Evolutionary conservation across 1,140 invertebrate species (phyloP).

Genomic region (Eupeodes corollae): DNA sequence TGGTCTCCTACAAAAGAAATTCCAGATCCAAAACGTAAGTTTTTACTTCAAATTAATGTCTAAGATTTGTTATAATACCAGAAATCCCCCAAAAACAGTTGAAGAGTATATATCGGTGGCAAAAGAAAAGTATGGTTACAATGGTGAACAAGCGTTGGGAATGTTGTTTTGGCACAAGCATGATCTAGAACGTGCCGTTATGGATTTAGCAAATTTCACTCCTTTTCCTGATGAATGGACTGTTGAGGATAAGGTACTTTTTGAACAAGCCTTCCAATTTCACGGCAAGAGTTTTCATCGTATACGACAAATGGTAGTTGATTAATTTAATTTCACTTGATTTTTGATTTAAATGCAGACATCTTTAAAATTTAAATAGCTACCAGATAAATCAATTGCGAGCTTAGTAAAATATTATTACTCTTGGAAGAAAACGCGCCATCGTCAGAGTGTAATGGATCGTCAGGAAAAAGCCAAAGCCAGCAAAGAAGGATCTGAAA

Average conservation of each 20-base stretch:
- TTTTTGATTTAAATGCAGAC: background rate
- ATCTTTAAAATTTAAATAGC: conserved; percentile 41
- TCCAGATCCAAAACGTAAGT: conserved; percentile 73
- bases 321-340: background rate
- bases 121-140: conserved; percentile 97
- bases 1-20: conserved; percentile 89
- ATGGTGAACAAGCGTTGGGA: conserved; percentile 91
- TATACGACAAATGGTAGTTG: conserved; percentile 86
- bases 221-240: conserved; percentile 98
- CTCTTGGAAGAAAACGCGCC: conserved; percentile 93
- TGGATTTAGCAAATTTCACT: conserved; percentile 92
- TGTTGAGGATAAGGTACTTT: conserved; percentile 93
- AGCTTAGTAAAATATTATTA: conserved; percentile 97
- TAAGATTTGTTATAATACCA: no score
- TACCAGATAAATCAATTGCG: conserved; percentile 94
- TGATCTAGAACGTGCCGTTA: conserved; percentile 80
- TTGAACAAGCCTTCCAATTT: conserved; percentile 96
- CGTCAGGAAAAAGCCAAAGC: conserved; percentile 43
- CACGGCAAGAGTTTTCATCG: conserved; percentile 97
- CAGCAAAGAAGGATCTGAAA: conserved; percentile 61
- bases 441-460: conserved; percentile 88
- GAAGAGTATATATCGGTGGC: conserved; percentile 89
- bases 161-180: conserved; percentile 99
- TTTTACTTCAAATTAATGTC: conserved; percentile 13
- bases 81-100: conserved; percentile 45